phyloP scores from a whole-genome alignment of 1,140 invertebrate species.

The Bemisia tabaci region DNA sequence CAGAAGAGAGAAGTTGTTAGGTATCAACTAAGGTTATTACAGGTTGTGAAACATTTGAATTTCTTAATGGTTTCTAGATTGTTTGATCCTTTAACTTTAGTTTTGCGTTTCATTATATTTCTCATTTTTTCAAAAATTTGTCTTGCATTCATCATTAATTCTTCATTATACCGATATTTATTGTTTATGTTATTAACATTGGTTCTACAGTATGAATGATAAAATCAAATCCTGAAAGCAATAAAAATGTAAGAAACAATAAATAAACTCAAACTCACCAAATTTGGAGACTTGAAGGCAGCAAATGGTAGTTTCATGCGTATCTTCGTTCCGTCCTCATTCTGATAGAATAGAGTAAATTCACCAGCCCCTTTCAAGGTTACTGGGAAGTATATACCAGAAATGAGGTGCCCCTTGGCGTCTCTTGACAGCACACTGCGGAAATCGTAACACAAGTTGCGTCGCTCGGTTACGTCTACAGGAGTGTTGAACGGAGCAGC shows the following conservation, averaged over 20 bases:
- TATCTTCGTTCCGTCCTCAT: slow-evolving; percentile 42
- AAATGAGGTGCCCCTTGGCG: slow-evolving; percentile 59
- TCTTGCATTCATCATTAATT: too few species aligned
- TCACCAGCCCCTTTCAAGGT: slow-evolving; percentile 39
- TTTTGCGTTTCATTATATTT: too few species aligned
- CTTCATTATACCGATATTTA: too few species aligned
- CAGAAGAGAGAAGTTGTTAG: too few species aligned
- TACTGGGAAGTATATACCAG: slow-evolving; percentile 70
- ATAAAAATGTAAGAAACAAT: slow-evolving; percentile 1
- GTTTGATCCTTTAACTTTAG: too few species aligned
- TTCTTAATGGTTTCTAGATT: too few species aligned
- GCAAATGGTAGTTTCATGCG: slow-evolving; percentile 54
- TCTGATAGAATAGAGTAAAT: slow-evolving; percentile 67
- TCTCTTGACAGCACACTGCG: slow-evolving; percentile 61
- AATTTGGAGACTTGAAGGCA: slow-evolving; percentile 42
- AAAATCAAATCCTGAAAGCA: too few species aligned
- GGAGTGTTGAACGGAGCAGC: slow-evolving; percentile 62
- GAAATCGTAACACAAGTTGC: slow-evolving; percentile 80
- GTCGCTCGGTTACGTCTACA: slow-evolving; percentile 70
- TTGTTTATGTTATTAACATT: too few species aligned
- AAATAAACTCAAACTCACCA: slow-evolving; percentile 37
- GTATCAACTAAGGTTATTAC: too few species aligned
- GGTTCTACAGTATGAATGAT: too few species aligned
- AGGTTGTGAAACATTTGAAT: too few species aligned
- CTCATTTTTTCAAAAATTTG: too few species aligned